Evolutionary conservation across 1,140 invertebrate genomes (phyloP), one percentile per base, ranked within the genome.

Genomic region (Paralvinella palmiformis): DNA sequence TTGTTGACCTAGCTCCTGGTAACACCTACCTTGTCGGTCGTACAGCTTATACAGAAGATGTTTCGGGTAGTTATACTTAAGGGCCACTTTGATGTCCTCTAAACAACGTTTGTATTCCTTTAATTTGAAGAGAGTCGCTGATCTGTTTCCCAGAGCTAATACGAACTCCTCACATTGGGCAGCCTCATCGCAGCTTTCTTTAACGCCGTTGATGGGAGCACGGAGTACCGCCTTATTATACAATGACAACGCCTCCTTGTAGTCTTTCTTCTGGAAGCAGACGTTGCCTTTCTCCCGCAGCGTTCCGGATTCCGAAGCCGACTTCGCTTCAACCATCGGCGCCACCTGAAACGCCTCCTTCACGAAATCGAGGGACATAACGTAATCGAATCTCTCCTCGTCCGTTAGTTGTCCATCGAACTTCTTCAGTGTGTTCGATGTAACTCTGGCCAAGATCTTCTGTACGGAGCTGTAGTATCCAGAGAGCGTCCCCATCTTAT

Each of bases 11-110:
- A 65, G 58, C 24, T 45, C 33, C 31, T 44, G 17, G 6, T 32
- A 48, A 60, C 64, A 66, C 1, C 35, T 0, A 20, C 33, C 59
- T 37, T 55, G 53, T 5, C 64, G 58, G 32, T 66, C 59, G 64
- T 37, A 55, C 24, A 66, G 24, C 31, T 66, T 66, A 59, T 66
- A 62, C 36, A 37, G 45, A 15, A 61, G 59, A 7, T n/a, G n/a
- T 33, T 31, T n/a, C 36, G 64, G 64, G 52, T 62, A 66, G 31
- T 41, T 31, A n/a, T 33, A 29, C 17, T 36, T 13, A 41, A 66
- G 20, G 27, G 64, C 58, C 15, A 31, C 45, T 13, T 66, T 45
- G 50, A 66, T 41, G 53, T 66, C 64, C 7, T 44, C 50, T 13
- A 66, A 33, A 36, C 64, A 66, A 17, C 37, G 45, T 1, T 27